Evolutionary conservation across 1,140 invertebrate species (phyloP).

Genomic region (Cyclina sinensis): DNA sequence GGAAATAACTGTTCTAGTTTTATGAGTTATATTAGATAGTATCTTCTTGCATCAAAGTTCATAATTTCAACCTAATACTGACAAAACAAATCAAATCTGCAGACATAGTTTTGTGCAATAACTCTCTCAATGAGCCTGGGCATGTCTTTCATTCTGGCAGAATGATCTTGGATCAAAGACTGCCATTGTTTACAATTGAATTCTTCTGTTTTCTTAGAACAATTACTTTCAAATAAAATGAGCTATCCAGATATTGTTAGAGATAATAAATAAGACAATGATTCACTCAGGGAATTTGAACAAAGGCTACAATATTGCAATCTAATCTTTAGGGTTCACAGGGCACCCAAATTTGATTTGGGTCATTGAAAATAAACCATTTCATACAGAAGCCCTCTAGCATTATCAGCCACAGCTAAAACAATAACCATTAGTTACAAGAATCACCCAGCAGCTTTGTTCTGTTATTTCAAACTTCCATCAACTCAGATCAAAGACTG

Average conservation of each 20-base stretch:
- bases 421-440: slow-evolving; percentile 62
- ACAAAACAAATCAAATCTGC: slow-evolving; percentile 24
- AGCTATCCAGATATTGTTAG: slow-evolving; percentile 65
- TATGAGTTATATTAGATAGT: background rate
- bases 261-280: slow-evolving; percentile 62
- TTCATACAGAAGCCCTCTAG: slow-evolving; percentile 42
- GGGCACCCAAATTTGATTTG: slow-evolving; percentile 66
- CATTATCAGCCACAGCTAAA: slow-evolving; percentile 61
- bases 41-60: slow-evolving; percentile 11
- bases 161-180: slow-evolving; percentile 51
- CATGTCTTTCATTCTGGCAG: slow-evolving; percentile 31
- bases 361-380: slow-evolving; percentile 67
- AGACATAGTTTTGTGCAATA: slow-evolving; percentile 42
- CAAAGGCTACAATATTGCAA: slow-evolving; percentile 51
- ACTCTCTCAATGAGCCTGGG: background rate
- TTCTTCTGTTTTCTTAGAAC: slow-evolving; percentile 67
- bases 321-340: slow-evolving; percentile 51
- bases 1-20: background rate
- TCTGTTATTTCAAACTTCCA: slow-evolving; percentile 64
- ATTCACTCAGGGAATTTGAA: slow-evolving; percentile 47
- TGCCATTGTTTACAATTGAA: slow-evolving; percentile 66
- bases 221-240: slow-evolving; percentile 68
- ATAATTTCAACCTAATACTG: slow-evolving; percentile 3
- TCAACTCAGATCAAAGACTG: slow-evolving; percentile 64
- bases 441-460: slow-evolving; percentile 42